A percentile compares a stretch with the other conserved stretches of the same genome.
Conservation (phyloP, 1,140 invertebrate genomes). For the Diachasmimorpha longicaudata region DNA sequence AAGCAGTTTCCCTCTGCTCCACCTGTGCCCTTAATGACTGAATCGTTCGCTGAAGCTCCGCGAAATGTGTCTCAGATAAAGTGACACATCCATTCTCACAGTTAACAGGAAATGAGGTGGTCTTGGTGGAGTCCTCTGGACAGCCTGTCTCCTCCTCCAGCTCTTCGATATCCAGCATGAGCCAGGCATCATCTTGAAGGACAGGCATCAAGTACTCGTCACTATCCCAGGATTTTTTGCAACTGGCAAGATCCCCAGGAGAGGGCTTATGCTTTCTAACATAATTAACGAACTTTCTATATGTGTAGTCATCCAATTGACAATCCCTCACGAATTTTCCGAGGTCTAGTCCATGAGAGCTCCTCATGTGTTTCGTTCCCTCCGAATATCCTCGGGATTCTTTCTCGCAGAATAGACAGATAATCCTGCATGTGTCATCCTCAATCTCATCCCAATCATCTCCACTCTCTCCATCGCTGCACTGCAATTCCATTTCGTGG, state of each 20-base stretch:
- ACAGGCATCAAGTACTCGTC: slow-evolving; percentile 84
- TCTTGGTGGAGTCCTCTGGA: slow-evolving; percentile 21
- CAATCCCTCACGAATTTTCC: slow-evolving; percentile 70
- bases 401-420: slow-evolving; percentile 67
- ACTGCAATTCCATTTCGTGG: slow-evolving; percentile 33
- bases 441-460: slow-evolving; percentile 64
- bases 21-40: slow-evolving; percentile 56
- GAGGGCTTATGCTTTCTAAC: slow-evolving; percentile 71
- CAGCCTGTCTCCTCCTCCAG: slow-evolving; percentile 1
- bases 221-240: slow-evolving; percentile 70
- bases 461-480: slow-evolving; percentile 57
- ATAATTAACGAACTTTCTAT: slow-evolving; percentile 89
- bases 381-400: slow-evolving; percentile 50
- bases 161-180: slow-evolving; percentile 76
- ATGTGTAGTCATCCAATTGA: slow-evolving; percentile 83
- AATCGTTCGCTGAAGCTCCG: slow-evolving; percentile 69
- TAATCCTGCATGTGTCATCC: slow-evolving; percentile 46
- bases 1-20: slow-evolving; percentile 51
- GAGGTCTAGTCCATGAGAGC: slow-evolving; percentile 75
- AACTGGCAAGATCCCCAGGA: slow-evolving; percentile 65
- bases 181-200: slow-evolving; percentile 78
- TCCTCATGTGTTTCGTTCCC: slow-evolving; percentile 62
- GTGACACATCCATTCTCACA: slow-evolving; percentile 69
- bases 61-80: slow-evolving; percentile 69
- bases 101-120: slow-evolving; percentile 54